Percentiles rank a stretch among this genome's conserved stretches.
These are phyloP conservation scores for Dryomyza anilis DNA, from an alignment of 2,888 invertebrate species.

Conservation along the genomic window DNA sequence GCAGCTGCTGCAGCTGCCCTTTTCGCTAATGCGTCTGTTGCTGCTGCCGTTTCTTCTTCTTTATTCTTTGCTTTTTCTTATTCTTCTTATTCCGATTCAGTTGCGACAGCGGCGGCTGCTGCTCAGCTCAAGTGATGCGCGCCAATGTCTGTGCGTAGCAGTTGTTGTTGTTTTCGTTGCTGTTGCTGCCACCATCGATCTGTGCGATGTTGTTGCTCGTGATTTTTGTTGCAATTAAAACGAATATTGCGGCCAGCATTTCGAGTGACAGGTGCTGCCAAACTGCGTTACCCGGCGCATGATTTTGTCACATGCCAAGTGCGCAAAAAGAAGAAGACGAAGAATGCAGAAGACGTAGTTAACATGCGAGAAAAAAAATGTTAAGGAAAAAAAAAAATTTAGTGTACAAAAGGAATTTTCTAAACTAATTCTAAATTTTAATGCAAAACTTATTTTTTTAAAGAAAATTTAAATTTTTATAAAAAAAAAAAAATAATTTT, in stretches of 20 bases:
- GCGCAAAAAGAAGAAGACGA: background rate
- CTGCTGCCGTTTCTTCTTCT: background rate
- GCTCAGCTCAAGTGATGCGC: slow-evolving; percentile 11
- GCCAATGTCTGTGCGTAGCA: background rate
- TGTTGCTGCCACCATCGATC: slow-evolving; percentile 9
- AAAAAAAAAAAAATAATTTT: background rate
- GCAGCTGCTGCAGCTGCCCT: slow-evolving; percentile 11
- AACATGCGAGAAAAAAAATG: too few relatives aligned
- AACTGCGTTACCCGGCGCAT: slow-evolving; percentile 42
- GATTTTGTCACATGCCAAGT: slow-evolving; percentile 22
- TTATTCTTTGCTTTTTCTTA: too few relatives aligned
- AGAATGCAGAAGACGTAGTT: background rate
- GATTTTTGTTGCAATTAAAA: slow-evolving; percentile 35
- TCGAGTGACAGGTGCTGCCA: slow-evolving; percentile 53
- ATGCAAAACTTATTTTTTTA: too few relatives aligned
- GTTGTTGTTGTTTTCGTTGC: slow-evolving; percentile 15
- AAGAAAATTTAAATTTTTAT: too few relatives aligned
- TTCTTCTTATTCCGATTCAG: background rate
- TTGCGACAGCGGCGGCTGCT: background rate
- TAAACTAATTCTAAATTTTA: background rate
- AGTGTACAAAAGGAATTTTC: background rate
- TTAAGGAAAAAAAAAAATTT: background rate
- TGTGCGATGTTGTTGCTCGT: background rate
- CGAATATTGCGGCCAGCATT: slow-evolving; percentile 30
- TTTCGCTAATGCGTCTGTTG: background rate